A percentile compares a stretch with the other conserved stretches of the same genome.
phyloP scores from a whole-genome alignment of 2,797 vertebrate species.

The Myotis pilosus region DNA sequence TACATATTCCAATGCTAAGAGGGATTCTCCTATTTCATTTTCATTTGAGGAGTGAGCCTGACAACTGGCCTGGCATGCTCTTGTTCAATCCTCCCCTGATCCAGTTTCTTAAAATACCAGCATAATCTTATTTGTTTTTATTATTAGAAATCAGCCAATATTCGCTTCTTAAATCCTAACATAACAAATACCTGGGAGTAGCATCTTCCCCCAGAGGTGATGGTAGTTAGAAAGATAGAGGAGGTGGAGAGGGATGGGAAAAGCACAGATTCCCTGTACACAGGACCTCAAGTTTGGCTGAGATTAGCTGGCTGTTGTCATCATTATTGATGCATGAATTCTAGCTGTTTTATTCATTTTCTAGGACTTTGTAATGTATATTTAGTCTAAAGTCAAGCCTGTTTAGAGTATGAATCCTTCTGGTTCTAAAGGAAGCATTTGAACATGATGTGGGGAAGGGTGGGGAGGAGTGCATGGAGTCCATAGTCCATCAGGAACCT shows the following conservation, averaged over 20 bases:
- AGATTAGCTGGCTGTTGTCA: background rate
- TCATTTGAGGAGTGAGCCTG: background rate
- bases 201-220: background rate
- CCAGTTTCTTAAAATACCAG: background rate
- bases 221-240: too few relatives aligned
- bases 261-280: background rate
- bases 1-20: background rate
- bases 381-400: background rate
- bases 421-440: background rate
- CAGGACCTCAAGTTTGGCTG: too few relatives aligned
- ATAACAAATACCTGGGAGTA: background rate
- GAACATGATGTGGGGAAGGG: rapidly evolving
- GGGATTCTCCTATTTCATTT: background rate
- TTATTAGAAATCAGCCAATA: background rate
- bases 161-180: background rate
- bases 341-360: background rate
- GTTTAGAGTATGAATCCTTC: background rate
- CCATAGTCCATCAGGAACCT: background rate
- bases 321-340: too few relatives aligned
- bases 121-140: background rate
- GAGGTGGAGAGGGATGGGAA: background rate
- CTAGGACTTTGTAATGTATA: background rate
- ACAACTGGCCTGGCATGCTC: background rate
- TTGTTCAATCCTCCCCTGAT: background rate
- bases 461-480: background rate